phyloP scores from a whole-genome alignment of 1,140 invertebrate genomes.

The Atta cephalotes region DNA sequence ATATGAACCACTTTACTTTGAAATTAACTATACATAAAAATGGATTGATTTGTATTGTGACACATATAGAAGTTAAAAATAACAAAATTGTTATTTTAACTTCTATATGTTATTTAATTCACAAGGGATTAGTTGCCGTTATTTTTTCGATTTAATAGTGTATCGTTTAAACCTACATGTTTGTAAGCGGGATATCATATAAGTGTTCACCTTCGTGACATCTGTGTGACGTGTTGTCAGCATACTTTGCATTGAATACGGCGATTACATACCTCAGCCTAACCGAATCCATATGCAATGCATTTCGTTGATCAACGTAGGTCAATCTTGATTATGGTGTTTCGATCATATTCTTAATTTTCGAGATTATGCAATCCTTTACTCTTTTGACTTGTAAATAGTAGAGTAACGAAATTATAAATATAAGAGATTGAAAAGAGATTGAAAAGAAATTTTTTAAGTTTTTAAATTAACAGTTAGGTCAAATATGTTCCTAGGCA shows the following conservation, averaged over 20 bases:
- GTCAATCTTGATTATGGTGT: background rate
- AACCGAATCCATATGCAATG: slow-evolving; percentile 35
- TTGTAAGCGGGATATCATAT: background rate
- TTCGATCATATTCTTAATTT: background rate
- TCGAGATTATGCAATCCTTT: background rate
- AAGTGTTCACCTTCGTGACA: slow-evolving; percentile 29
- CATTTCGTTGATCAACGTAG: background rate
- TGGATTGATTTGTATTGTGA: no score
- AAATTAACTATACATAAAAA: no score
- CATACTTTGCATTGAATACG: slow-evolving; percentile 49
- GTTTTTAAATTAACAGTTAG: no score
- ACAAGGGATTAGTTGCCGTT: no score
- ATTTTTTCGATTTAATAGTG: background rate
- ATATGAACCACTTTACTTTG: no score
- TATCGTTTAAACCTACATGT: background rate
- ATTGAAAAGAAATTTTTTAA: background rate
- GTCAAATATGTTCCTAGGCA: no score
- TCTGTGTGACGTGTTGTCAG: slow-evolving; percentile 3
- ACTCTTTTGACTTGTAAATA: no score
- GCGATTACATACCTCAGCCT: background rate
- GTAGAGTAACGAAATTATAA: background rate
- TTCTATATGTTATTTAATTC: no score
- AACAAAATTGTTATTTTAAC: no score
- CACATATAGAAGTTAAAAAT: no score
- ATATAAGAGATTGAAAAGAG: background rate